Conservation (phyloP, 2,797 vertebrate genomes). For the Myripristis murdjan region DNA sequence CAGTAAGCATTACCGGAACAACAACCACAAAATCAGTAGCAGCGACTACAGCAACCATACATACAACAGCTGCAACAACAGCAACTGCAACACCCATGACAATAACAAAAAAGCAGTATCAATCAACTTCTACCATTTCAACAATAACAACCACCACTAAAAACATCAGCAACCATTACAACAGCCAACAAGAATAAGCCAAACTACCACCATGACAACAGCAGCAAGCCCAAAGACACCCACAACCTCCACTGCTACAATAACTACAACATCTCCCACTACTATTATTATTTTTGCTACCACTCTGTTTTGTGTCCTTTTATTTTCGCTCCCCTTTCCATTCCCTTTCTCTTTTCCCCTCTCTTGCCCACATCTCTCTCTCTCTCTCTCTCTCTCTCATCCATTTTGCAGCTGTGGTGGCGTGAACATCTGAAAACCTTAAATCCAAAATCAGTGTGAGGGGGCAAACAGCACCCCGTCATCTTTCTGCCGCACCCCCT, state of each 20-base stretch:
- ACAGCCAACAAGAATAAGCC: not conserved
- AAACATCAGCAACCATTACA: conserved; percentile 25
- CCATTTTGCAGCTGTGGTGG: conserved; percentile 50
- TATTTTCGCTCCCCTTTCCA: conserved; percentile 42
- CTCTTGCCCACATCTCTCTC: conserved; percentile 7
- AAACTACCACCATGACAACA: conserved; percentile 1
- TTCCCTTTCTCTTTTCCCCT: not conserved
- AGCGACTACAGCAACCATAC: not conserved
- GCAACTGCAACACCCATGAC: too few species aligned
- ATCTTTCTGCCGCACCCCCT: conserved; percentile 58
- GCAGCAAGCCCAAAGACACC: conserved; percentile 38
- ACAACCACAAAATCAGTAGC: conserved; percentile 28
- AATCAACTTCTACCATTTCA: conserved; percentile 27
- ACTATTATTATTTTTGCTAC: conserved; percentile 43
- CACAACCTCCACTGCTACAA: conserved; percentile 31
- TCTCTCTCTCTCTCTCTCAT: conserved; percentile 24
- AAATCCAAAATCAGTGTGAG: conserved; percentile 56
- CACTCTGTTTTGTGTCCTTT: conserved; percentile 49
- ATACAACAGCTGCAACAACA: conserved; percentile 11
- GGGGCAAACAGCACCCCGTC: conserved; percentile 57
- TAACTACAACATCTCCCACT: conserved; percentile 22
- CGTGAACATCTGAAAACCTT: conserved; percentile 57
- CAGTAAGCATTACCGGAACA: too few species aligned
- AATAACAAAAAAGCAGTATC: too few species aligned
- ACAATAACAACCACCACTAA: conserved; percentile 27